These are phyloP conservation scores for Drosophila gaucha DNA, from an alignment of 2,888 invertebrate genomes.

Conservation along the genomic window DNA sequence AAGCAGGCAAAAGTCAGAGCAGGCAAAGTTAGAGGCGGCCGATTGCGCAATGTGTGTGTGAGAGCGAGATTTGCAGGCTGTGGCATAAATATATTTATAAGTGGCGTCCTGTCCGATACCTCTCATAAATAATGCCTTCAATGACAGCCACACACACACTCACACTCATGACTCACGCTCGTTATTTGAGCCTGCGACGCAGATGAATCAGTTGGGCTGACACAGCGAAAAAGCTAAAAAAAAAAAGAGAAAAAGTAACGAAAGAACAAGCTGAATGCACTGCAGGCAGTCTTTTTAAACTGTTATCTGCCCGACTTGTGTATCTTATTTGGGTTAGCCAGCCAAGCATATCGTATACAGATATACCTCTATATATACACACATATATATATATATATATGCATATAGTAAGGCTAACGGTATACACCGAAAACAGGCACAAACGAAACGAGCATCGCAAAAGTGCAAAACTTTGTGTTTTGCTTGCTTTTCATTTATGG, in stretches of 20 bases:
- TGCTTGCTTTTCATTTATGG: slow-evolving; percentile 50
- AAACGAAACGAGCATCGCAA: slow-evolving; percentile 41
- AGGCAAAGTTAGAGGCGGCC: slow-evolving; percentile 1
- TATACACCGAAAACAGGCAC: slow-evolving; percentile 17
- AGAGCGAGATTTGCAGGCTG: slow-evolving; percentile 23
- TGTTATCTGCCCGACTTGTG: slow-evolving; percentile 31
- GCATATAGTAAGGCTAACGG: slow-evolving; percentile 5
- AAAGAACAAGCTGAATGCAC: slow-evolving; percentile 26
- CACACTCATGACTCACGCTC: slow-evolving; percentile 58
- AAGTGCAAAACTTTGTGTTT: slow-evolving; percentile 66
- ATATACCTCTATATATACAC: slow-evolving; percentile 26
- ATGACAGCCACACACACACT: slow-evolving; percentile 33
- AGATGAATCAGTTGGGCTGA: slow-evolving; percentile 76
- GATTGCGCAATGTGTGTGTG: slow-evolving; percentile 9
- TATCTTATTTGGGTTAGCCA: slow-evolving; percentile 74
- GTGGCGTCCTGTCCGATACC: slow-evolving; percentile 58
- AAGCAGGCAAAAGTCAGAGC: slow-evolving; percentile 37
- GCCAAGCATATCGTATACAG: slow-evolving; percentile 58
- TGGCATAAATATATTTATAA: slow-evolving; percentile 61
- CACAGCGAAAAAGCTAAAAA: slow-evolving; percentile 39
- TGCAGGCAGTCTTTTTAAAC: slow-evolving; percentile 51
- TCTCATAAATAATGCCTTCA: slow-evolving; percentile 56
- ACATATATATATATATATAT: background rate
- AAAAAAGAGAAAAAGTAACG: slow-evolving; percentile 30
- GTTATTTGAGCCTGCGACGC: slow-evolving; percentile 50